phyloP scores from a whole-genome alignment of 2,113 vertebrate species.

The Clarias magur region DNA sequence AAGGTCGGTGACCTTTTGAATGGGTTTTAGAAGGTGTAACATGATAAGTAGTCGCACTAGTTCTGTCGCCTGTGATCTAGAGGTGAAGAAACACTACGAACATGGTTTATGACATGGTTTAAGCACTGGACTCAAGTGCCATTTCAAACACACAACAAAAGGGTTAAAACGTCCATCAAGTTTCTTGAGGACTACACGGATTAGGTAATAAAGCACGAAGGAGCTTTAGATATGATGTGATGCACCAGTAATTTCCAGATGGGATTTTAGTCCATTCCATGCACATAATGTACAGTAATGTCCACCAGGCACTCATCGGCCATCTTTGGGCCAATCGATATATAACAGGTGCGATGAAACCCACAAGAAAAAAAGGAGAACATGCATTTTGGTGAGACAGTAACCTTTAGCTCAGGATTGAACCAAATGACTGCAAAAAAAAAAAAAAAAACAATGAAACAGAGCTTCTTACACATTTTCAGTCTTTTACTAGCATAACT shows the following conservation, averaged over 20 bases:
- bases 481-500: neutral
- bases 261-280: neutral
- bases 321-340: neutral
- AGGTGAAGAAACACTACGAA: conserved; percentile 35
- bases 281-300: neutral
- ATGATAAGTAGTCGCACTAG: conserved; percentile 29
- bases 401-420: neutral
- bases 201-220: neutral
- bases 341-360: neutral
- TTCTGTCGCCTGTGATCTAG: conserved; percentile 33
- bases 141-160: conserved; percentile 46
- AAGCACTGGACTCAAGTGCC: conserved; percentile 42
- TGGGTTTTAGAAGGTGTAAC: conserved; percentile 26
- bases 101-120: conserved; percentile 32
- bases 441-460: too few relatives aligned
- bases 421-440: neutral
- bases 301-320: neutral
- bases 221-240: neutral
- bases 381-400: neutral
- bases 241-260: neutral
- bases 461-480: neutral
- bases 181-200: neutral
- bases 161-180: conserved; percentile 35
- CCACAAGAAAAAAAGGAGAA: neutral
- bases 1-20: conserved; percentile 25